Conservation (phyloP, 1,140 invertebrate species). For the Trichogramma pretiosum region DNA sequence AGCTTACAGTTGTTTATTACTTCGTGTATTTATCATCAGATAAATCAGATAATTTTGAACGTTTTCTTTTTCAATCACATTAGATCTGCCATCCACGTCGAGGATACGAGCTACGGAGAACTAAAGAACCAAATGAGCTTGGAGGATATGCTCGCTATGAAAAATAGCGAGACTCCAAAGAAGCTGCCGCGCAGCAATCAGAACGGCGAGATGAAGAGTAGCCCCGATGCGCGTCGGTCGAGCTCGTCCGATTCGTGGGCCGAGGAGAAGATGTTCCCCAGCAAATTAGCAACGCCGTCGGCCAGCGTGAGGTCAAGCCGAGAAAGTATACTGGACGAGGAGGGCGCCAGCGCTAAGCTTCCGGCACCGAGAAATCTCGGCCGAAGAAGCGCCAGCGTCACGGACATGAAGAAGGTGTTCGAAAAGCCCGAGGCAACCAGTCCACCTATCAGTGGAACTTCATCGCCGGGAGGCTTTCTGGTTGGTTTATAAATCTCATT, state of each 20-base stretch:
- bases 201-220: background rate
- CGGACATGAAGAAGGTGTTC: slow-evolving; percentile 54
- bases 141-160: slow-evolving; percentile 33
- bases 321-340: slow-evolving; percentile 21
- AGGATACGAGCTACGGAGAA: slow-evolving; percentile 27
- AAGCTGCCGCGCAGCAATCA: slow-evolving; percentile 17
- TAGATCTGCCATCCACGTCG: slow-evolving; percentile 33
- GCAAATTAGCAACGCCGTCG: background rate
- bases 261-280: background rate
- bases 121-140: slow-evolving; percentile 35
- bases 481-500: background rate
- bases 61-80: no score
- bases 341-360: slow-evolving; percentile 26
- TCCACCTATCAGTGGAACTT: slow-evolving; percentile 16
- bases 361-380: slow-evolving; percentile 29
- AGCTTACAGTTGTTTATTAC: no score
- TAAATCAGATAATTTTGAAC: no score
- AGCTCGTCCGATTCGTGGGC: no score
- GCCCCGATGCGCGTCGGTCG: no score
- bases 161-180: slow-evolving; percentile 10
- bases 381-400: slow-evolving; percentile 44
- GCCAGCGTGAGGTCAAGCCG: slow-evolving; percentile 6
- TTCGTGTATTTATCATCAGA: no score
- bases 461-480: background rate
- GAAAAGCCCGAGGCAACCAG: slow-evolving; percentile 43